Conservation (phyloP, 2,113 vertebrate genomes). For the Hystrix cristata region DNA sequence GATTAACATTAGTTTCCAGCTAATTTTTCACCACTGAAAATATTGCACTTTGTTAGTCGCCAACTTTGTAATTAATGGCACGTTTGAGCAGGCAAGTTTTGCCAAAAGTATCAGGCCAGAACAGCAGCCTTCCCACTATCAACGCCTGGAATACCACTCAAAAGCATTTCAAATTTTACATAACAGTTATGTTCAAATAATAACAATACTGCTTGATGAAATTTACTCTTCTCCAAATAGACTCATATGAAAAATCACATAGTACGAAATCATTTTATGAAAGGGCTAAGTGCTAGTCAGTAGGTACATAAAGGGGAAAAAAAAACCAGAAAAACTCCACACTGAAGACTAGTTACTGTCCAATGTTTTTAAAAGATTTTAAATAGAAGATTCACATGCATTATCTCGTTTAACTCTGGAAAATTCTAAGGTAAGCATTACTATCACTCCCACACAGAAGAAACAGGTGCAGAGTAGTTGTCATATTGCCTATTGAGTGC, state of each 20-base stretch:
- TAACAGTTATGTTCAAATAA: background rate
- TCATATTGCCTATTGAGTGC: background rate
- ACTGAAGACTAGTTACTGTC: background rate
- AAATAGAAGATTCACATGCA: background rate
- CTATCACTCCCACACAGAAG: background rate
- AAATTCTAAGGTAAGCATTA: background rate
- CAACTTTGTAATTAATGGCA: conserved; percentile 27
- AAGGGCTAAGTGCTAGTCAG: conserved; percentile 17
- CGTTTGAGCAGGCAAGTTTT: background rate
- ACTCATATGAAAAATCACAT: conserved; percentile 43
- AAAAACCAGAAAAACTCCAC: background rate
- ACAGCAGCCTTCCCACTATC: background rate
- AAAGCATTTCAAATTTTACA: conserved; percentile 33
- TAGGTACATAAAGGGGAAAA: background rate
- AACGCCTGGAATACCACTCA: background rate
- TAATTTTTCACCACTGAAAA: background rate
- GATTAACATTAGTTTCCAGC: background rate
- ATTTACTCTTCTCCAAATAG: conserved; percentile 22
- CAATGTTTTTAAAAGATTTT: background rate
- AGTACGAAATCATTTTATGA: conserved; percentile 42
- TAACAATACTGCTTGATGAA: background rate
- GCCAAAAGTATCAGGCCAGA: background rate
- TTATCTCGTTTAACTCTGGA: background rate
- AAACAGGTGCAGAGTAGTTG: background rate
- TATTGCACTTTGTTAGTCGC: background rate